Evolutionary conservation across 2,888 invertebrate genomes (phyloP), one percentile per base, ranked within the genome.

Genomic region (Polyploca ridens): DNA sequence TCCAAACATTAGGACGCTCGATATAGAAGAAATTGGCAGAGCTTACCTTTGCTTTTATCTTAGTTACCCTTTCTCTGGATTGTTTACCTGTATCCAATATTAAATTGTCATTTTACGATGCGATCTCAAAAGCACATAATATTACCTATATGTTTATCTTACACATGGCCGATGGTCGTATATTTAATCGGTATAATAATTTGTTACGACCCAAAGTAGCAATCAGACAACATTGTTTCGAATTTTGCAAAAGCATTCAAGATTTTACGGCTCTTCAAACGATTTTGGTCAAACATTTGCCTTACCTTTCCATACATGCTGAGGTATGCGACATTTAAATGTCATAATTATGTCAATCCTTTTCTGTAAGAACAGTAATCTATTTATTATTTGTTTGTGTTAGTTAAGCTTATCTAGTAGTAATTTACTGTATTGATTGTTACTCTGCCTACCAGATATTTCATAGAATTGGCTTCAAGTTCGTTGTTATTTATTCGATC

Each of bases 221-320:
- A 58, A 58, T 33, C 33, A 33, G 33, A 27, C 33, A 33, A 58
- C 58, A 13, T 33, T 14, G 33, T 58, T 49, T 16, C 6, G 11
- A 63, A 66, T 57, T 60, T 44, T 63, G 61, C 58, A 62, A 38
- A 13, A 19, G 19, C 38, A 58, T 63, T 62, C 62, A 49, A 64
- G 59, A 57, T 64, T 64, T 61, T 58, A 57, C 64, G 60, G 35
- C 57, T 44, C 62, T 60, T 60, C 64, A 64, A 66, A 64, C 64
- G 66, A 62, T 54, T 64, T 58, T 54, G 33, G 58, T 46, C 64
- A 66, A 64, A 64, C 57, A 64, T 64, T 66, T 64, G 66, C 61
- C 35, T 63, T 64, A 61, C 66, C 62, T 63, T 63, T 62, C 1
- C 44, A 14, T 44, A 44, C 13, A 44, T 5, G 27, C 62, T 61